phyloP scores from a whole-genome alignment of 1,140 invertebrate species.

The Lepidurus arcticus region DNA sequence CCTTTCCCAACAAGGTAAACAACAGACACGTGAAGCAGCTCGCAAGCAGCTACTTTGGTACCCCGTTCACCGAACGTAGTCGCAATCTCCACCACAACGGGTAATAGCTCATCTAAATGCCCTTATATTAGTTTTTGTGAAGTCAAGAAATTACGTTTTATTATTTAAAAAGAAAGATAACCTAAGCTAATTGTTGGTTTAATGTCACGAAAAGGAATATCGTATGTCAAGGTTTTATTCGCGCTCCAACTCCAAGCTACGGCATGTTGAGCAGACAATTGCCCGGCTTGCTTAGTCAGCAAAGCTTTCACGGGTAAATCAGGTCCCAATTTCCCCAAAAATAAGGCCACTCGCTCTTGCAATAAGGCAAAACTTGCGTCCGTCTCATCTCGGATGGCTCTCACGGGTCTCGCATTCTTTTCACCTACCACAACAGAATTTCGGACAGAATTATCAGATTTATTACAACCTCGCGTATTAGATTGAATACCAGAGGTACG shows the following conservation, averaged over 20 bases:
- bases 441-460: too few relatives aligned
- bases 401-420: neutral
- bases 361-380: neutral
- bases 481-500: neutral
- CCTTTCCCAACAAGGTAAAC: slow-evolving; percentile 27
- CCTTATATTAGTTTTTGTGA: neutral
- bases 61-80: slow-evolving; percentile 23
- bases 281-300: neutral
- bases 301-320: neutral
- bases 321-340: neutral
- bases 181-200: neutral
- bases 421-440: neutral
- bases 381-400: neutral
- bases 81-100: neutral
- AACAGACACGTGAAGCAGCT: slow-evolving; percentile 28
- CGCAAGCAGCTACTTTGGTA: slow-evolving; percentile 29
- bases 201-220: neutral
- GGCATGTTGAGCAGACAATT: neutral
- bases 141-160: neutral
- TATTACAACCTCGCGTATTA: too few relatives aligned
- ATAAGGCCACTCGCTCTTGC: neutral
- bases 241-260: neutral
- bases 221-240: neutral
- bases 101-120: neutral
- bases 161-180: neutral